Conservation (phyloP, 2,797 vertebrate genomes). For the Borostomias antarcticus region DNA sequence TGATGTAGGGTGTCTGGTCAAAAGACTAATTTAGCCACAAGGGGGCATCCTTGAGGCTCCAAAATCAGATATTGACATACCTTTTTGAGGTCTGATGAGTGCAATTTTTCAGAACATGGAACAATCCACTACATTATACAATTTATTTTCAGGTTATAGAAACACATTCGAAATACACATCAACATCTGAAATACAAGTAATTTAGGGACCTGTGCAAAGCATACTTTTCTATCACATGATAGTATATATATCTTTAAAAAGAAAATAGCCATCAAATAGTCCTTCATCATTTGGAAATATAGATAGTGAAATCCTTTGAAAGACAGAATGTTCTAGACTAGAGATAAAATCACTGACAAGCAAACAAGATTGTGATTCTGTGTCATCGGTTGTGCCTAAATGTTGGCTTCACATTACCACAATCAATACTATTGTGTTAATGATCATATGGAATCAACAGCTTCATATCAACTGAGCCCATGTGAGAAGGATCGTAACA, state of each 20-base stretch:
- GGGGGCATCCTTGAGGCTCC: conserved; percentile 40
- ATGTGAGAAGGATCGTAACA: not conserved
- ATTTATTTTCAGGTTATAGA: conserved; percentile 52
- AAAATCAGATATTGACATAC: not conserved
- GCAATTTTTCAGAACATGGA: not conserved
- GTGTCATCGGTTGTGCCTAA: conserved; percentile 6
- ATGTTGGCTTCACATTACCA: conserved; percentile 38
- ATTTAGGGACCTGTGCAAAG: conserved; percentile 17
- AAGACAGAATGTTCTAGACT: conserved; percentile 9
- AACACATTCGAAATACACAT: conserved; percentile 47
- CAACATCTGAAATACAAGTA: conserved; percentile 20
- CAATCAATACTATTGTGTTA: conserved; percentile 4
- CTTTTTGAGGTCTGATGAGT: not conserved
- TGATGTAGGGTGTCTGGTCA: too few relatives aligned
- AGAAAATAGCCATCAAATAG: not conserved
- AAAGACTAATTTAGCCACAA: conserved; percentile 44
- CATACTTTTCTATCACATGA: not conserved
- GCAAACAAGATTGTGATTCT: conserved; percentile 17
- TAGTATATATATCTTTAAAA: not conserved
- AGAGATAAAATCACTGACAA: not conserved
- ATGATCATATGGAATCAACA: not conserved
- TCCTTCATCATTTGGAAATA: conserved; percentile 1
- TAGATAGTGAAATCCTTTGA: not conserved
- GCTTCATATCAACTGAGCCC: not conserved
- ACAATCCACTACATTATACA: conserved; percentile 6